Conservation (phyloP, 2,888 invertebrate species). For the Latheticus oryzae region DNA sequence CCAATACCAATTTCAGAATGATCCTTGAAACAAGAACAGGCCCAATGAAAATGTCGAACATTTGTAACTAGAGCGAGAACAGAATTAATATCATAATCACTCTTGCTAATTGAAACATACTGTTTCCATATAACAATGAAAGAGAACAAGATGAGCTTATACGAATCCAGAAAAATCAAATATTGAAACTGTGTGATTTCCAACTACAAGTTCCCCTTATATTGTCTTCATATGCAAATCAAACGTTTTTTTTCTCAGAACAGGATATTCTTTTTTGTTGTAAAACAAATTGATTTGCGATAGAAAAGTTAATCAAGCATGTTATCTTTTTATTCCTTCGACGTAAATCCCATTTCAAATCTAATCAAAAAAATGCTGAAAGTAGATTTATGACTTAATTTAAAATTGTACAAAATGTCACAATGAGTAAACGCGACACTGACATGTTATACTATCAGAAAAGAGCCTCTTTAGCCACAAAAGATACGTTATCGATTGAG, state of each 20-base stretch:
- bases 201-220: too few relatives aligned
- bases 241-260: too few relatives aligned
- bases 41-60: conserved; percentile 9
- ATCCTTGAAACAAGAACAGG: conserved; percentile 17
- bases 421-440: conserved; percentile 8
- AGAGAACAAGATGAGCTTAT: too few relatives aligned
- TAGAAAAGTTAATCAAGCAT: too few relatives aligned
- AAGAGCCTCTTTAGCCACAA: conserved; percentile 33
- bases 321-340: too few relatives aligned
- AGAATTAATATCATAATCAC: conserved; percentile 16
- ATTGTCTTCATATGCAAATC: too few relatives aligned
- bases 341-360: too few relatives aligned
- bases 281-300: too few relatives aligned
- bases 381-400: conserved; percentile 16
- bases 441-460: conserved; percentile 26
- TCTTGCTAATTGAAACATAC: conserved; percentile 22
- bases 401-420: background rate
- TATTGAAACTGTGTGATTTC: too few relatives aligned
- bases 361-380: background rate
- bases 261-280: too few relatives aligned
- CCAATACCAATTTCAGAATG: conserved; percentile 24
- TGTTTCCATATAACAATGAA: too few relatives aligned
- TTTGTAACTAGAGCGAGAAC: conserved; percentile 31
- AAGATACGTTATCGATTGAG: conserved; percentile 42
- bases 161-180: too few relatives aligned